Percentiles rank a stretch among this genome's conserved stretches.
Conservation (phyloP, 2,888 invertebrate species). For the Petrolisthes manimaculis region DNA sequence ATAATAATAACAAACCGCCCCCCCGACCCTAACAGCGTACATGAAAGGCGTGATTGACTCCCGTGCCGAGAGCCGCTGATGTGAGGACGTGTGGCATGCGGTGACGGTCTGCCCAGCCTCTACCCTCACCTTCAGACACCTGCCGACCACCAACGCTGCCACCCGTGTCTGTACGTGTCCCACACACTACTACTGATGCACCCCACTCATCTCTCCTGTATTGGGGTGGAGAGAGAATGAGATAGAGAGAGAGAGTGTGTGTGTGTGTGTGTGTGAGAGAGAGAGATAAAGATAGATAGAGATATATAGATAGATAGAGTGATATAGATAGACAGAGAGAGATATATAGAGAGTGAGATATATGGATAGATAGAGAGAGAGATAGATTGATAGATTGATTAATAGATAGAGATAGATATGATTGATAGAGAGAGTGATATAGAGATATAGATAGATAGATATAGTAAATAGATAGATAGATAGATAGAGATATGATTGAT, state of each 20-base stretch:
- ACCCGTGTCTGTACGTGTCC: constrained; percentile 63
- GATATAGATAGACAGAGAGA: too few species aligned
- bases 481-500: too few species aligned
- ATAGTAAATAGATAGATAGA: too few species aligned
- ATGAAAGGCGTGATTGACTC: constrained; percentile 61
- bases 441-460: too few species aligned
- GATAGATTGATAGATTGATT: too few species aligned
- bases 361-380: too few species aligned
- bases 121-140: constrained; percentile 60
- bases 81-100: constrained; percentile 58
- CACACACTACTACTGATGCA: constrained; percentile 56
- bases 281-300: background rate
- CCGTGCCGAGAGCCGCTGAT: constrained; percentile 62
- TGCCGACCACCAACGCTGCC: constrained; percentile 61
- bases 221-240: background rate
- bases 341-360: too few species aligned
- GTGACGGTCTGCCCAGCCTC: constrained; percentile 61
- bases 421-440: too few species aligned
- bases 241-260: background rate
- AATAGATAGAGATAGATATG: too few species aligned
- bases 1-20: background rate
- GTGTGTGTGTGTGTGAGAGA: background rate
- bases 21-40: background rate
- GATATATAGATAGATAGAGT: background rate
- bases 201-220: constrained; percentile 21